A percentile compares a stretch with the other conserved stretches of the same genome.
Conservation (phyloP, 2,113 vertebrate species). For the Platichthys stellatus region DNA sequence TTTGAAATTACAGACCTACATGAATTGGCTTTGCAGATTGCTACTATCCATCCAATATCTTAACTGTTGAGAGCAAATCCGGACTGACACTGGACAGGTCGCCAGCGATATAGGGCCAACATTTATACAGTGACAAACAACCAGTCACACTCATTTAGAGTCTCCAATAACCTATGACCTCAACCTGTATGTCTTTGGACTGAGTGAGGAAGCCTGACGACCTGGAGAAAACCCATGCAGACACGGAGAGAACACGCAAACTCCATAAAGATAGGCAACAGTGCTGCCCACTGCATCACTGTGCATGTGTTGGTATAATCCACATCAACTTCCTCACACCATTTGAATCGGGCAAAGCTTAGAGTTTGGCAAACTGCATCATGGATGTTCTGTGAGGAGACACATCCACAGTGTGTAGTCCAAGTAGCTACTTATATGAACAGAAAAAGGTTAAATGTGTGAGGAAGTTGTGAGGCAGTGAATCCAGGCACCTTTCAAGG, state of each 20-base stretch:
- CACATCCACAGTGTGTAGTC: background rate
- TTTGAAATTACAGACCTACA: background rate
- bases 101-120: too few relatives aligned
- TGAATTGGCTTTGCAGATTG: background rate
- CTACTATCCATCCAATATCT: too few relatives aligned
- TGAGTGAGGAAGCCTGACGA: too few relatives aligned
- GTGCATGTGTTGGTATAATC: background rate
- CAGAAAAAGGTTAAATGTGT: slow-evolving; percentile 11
- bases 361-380: background rate
- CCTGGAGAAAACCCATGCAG: too few relatives aligned
- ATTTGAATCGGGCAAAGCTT: background rate
- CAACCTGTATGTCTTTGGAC: too few relatives aligned
- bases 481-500: slow-evolving; percentile 22
- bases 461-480: slow-evolving; percentile 3
- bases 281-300: too few relatives aligned
- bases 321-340: background rate
- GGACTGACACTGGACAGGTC: too few relatives aligned
- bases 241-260: too few relatives aligned
- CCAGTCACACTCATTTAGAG: background rate
- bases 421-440: background rate
- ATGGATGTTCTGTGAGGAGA: slow-evolving; percentile 4
- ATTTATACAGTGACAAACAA: too few relatives aligned
- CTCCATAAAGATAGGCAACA: too few relatives aligned
- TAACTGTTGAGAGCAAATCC: too few relatives aligned
- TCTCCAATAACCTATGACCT: background rate